These are phyloP conservation scores for Hypselothyrea guttata DNA, from an alignment of 2,888 invertebrate genomes.

Conservation along the genomic window DNA sequence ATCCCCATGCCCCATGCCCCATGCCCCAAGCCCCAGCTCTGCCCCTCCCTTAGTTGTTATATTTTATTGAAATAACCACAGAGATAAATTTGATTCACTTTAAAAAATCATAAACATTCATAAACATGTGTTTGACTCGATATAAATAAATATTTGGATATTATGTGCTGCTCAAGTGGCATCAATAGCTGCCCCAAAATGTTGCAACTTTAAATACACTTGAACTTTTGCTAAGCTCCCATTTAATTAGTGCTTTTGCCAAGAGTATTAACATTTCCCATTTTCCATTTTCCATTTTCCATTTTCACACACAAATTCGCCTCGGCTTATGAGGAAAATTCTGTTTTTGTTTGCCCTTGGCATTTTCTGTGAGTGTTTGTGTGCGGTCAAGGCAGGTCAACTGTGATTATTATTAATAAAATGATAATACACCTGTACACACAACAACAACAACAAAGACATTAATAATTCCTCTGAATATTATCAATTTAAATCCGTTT, in stretches of 20 bases:
- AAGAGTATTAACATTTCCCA: neutral
- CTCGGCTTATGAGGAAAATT: slow-evolving; percentile 2
- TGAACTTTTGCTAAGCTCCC: neutral
- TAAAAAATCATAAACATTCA: slow-evolving; percentile 6
- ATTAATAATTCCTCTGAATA: neutral
- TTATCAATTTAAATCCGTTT: neutral
- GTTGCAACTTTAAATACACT: slow-evolving; percentile 4
- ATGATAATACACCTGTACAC: neutral
- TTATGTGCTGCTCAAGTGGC: neutral
- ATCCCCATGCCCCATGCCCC: too few relatives aligned
- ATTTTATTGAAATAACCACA: slow-evolving; percentile 45
- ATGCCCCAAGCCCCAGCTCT: too few relatives aligned
- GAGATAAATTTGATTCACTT: slow-evolving; percentile 33
- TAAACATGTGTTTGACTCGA: slow-evolving; percentile 15
- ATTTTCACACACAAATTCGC: too few relatives aligned
- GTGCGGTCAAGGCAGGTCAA: slow-evolving; percentile 32
- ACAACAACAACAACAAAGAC: too few relatives aligned
- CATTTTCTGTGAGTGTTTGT: slow-evolving; percentile 1
- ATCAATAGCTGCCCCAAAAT: neutral
- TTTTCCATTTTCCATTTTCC: neutral
- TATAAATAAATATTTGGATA: neutral
- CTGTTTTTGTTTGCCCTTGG: neutral
- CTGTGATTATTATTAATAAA: slow-evolving; percentile 39
- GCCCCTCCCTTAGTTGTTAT: slow-evolving; percentile 35
- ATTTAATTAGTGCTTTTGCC: neutral